These are phyloP conservation scores for Cepaea hortensis DNA, from an alignment of 2,888 invertebrate genomes.

Conservation along the genomic window DNA sequence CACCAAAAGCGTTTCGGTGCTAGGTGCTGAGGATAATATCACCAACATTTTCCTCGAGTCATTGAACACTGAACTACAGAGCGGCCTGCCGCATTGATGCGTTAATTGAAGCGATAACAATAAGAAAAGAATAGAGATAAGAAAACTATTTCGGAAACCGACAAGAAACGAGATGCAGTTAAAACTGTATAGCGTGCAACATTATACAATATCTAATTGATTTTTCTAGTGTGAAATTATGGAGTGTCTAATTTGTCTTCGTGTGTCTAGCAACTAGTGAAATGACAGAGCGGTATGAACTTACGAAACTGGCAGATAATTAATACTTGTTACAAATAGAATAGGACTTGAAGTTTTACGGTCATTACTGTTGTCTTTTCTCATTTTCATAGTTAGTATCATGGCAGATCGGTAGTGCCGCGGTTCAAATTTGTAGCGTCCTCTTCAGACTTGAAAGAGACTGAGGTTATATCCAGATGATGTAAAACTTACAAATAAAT, in stretches of 20 bases:
- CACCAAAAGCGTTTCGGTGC: constrained; percentile 6
- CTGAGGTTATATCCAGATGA: too few species aligned
- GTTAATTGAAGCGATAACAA: not conserved
- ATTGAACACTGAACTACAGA: constrained; percentile 3
- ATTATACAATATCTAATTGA: constrained; percentile 1
- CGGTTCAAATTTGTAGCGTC: too few species aligned
- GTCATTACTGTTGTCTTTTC: too few species aligned
- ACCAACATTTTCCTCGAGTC: constrained; percentile 10
- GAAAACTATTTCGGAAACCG: not conserved
- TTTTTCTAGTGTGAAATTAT: not conserved
- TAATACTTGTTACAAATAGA: too few species aligned
- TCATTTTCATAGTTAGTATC: too few species aligned
- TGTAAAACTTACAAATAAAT: too few species aligned
- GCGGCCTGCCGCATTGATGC: not conserved
- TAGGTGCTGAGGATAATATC: not conserved
- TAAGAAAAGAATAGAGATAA: not conserved
- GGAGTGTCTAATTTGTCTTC: constrained; percentile 1
- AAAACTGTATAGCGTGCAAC: not conserved
- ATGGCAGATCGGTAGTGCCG: too few species aligned
- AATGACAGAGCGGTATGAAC: too few species aligned
- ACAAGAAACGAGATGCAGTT: constrained; percentile 3
- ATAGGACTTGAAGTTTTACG: too few species aligned
- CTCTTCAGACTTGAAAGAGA: not conserved
- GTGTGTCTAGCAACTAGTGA: not conserved
- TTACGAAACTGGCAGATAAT: too few species aligned